phyloP scores from a whole-genome alignment of 2,797 vertebrate genomes.

The Philypnodon macrostomus region DNA sequence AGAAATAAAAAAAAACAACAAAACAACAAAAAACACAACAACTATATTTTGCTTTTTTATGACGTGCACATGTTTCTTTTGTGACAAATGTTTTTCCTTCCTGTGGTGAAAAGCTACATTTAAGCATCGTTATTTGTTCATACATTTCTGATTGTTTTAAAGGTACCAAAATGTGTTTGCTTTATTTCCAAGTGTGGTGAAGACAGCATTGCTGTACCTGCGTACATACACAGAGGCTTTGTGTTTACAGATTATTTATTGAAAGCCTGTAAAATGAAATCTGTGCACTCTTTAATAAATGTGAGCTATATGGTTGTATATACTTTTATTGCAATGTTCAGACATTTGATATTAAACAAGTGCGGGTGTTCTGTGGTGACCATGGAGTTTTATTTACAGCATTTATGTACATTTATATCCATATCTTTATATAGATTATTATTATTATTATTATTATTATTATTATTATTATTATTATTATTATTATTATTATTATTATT shows the following conservation, averaged over 20 bases:
- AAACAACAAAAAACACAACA: too few relatives aligned
- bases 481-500: too few relatives aligned
- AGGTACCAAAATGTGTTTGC: slow-evolving; percentile 72
- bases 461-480: neutral
- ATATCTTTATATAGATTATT: too few relatives aligned
- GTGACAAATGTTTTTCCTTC: slow-evolving; percentile 1
- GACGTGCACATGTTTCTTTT: slow-evolving; percentile 9
- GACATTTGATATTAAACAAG: slow-evolving; percentile 68
- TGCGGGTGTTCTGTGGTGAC: slow-evolving; percentile 26
- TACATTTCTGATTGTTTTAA: slow-evolving; percentile 40
- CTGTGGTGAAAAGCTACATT: slow-evolving; percentile 3
- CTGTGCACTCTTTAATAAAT: slow-evolving; percentile 58
- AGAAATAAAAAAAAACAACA: slow-evolving; percentile 7
- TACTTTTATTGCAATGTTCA: slow-evolving; percentile 56
- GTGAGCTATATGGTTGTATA: slow-evolving; percentile 54
- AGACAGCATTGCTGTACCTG: slow-evolving; percentile 38
- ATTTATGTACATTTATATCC: too few relatives aligned
- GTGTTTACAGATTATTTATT: slow-evolving; percentile 77
- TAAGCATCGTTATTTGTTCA: neutral
- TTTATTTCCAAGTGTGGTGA: slow-evolving; percentile 26
- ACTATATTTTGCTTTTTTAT: slow-evolving; percentile 10
- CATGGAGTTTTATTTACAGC: slow-evolving; percentile 22
- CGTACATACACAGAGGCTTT: slow-evolving; percentile 40
- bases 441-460: too few relatives aligned
- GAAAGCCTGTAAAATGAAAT: slow-evolving; percentile 65